Evolutionary conservation across 1,140 invertebrate genomes (phyloP).

Genomic region (Trichomalopsis sarcophagae): DNA sequence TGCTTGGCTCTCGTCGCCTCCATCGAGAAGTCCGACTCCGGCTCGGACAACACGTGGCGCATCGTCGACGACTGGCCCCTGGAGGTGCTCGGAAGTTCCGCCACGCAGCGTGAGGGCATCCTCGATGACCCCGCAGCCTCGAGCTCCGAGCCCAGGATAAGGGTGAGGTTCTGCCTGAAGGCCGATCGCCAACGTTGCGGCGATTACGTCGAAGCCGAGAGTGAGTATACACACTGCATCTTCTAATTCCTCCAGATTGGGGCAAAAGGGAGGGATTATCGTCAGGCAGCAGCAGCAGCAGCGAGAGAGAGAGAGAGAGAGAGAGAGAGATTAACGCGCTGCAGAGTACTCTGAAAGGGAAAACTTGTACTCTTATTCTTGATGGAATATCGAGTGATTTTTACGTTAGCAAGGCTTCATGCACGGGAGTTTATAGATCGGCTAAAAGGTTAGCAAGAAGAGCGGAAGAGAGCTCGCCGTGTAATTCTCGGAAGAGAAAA

Average conservation of each 20-base stretch:
- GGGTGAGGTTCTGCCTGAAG: conserved; percentile 86
- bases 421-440: background rate
- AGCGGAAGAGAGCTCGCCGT: background rate
- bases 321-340: background rate
- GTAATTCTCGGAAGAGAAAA: background rate
- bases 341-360: background rate
- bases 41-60: conserved; percentile 78
- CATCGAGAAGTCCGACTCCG: conserved; percentile 80
- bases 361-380: background rate
- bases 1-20: conserved; percentile 84
- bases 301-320: background rate
- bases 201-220: conserved; percentile 86
- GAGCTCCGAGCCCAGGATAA: conserved; percentile 79
- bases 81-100: conserved; percentile 80
- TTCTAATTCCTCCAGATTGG: background rate
- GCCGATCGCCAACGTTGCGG: conserved; percentile 87
- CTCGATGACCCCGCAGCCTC: conserved; percentile 76
- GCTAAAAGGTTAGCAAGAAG: background rate
- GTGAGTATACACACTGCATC: conserved; percentile 76
- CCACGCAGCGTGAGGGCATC: conserved; percentile 81
- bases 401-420: background rate
- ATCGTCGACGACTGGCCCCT: conserved; percentile 82
- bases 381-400: conserved; percentile 15
- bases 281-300: background rate
- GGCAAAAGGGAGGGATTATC: conserved; percentile 7